Base-by-base conservation (phyloP, 2,888 invertebrate species). In the Pseudococcus viburni region DNA sequence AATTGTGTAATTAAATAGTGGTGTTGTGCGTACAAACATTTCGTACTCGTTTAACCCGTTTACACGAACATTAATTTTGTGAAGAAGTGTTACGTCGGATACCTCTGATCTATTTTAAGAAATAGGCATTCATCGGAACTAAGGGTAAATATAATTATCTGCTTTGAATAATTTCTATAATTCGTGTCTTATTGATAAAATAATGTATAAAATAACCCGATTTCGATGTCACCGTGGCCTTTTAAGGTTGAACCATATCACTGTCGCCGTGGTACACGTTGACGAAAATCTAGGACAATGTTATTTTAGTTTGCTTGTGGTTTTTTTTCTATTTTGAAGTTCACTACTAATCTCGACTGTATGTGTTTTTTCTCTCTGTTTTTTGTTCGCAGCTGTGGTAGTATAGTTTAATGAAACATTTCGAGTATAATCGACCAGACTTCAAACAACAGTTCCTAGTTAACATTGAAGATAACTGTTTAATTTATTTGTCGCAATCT, bases 391-490 rank as follows among this genome's bases (percentile, higher is more conserved):
- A 88, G 88, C 88, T 88, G 88, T 88, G 88, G 85, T 88, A 88
- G 84, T 51, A 73, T 88, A 77, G 88, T 77, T 85, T 85, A 85
- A 88, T 85, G 85, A 77, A 85, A 84, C 48, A 84, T 85, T 68
- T 85, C 39, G 26, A 33, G 46, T 68, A 85, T 85, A 64, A 80
- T 83, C 64, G 80, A 88, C 64, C 85, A 88, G 84, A 88, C 84
- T 84, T 88, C 84, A 84, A 84, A 84, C 84, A 88, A 88, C 88
- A 88, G 88, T 88, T 88, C 88, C 88, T 88, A 88, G 85, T 39
- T 85, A 88, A 85, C 88, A 88, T 85, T 88, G 88, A 88, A 88
- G 77, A 84, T 88, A 85, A 88, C 85, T 48, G 68, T 88, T 80
- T 80, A 46, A 55, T 39, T 51, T 77, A 85, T 85, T 68, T 88